phyloP scores from a whole-genome alignment of 2,888 invertebrate genomes.

The Mechanitis mazaeus region DNA sequence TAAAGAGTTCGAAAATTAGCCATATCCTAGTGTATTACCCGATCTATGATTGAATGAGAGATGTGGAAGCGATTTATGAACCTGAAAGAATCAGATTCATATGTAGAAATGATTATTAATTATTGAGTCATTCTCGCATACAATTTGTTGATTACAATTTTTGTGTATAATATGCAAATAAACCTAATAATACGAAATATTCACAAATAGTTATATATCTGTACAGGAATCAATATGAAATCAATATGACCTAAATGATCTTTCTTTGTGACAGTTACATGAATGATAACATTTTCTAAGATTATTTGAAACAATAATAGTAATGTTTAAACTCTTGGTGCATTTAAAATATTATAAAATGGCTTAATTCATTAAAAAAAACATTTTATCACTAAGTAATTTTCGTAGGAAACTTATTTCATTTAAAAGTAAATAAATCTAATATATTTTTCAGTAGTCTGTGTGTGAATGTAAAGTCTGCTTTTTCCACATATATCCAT shows the following conservation, averaged over 20 bases:
- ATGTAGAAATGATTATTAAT: background rate
- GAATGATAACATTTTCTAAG: too few species aligned
- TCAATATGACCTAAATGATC: background rate
- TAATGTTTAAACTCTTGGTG: background rate
- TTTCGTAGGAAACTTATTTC: background rate
- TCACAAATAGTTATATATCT: background rate
- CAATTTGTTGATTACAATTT: background rate
- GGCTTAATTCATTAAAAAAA: too few species aligned
- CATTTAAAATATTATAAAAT: conserved; percentile 1
- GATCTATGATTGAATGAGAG: background rate
- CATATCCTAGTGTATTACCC: conserved; percentile 1
- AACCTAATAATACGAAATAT: background rate
- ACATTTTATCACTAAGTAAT: too few species aligned
- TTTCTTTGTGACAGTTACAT: background rate
- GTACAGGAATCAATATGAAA: background rate
- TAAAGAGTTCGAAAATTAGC: conserved; percentile 6
- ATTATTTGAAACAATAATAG: too few species aligned
- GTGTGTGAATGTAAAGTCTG: background rate
- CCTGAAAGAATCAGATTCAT: background rate
- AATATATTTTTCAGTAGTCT: background rate
- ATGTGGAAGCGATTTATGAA: background rate
- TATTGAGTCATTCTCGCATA: background rate
- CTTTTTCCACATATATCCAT: background rate
- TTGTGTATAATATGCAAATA: background rate
- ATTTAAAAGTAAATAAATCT: background rate